Base-by-base conservation (phyloP, 2,113 vertebrate genomes). In the Leucoraja erinaceus region DNA sequence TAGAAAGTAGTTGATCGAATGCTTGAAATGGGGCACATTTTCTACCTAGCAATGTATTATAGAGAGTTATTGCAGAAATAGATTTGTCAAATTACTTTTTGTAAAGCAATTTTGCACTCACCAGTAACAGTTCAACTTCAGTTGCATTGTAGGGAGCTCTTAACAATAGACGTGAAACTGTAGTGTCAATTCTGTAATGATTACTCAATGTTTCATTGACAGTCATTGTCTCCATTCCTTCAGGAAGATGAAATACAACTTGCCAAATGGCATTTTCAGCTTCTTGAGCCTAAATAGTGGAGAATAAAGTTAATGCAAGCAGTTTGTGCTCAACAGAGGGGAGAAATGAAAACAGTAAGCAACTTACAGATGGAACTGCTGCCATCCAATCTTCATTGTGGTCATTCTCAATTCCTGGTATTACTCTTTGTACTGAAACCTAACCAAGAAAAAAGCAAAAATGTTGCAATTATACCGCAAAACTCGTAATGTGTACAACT, bases 1-100 rank as follows among this genome's bases (percentile, higher is more conserved):
- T 96, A 97, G 94, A 96, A 96, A 0, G 76, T 94, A 5, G 95
- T 97, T 5, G 96, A 96, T 93, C 94, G 97, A 28, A 98, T 93
- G 4, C 96, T 59, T 74, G 95, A 95, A 95, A 98, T 97, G 0
- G 0, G 94, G 94, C 59, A 97, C 79, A 31, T 96, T 96, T 93
- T 93, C 95, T 93, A 96, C 95, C 97, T 98, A 94, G 70, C 93
- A 76, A 75, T 79, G n/a, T 25, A 72, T 22, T 20, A 18, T 20
- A 72, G 70, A 72, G 16, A 72, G 4, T 20, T 66, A 66, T 10
- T 66, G 63, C 63, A 66, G 2, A 93, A 54, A 77, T 8, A n/a
- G 77, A 38, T 38, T 4, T 79, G 38, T 47, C 14, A 11, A 31
- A 38, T 79, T 25, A 33, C 8, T 31, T 66, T n/a, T 18, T 63